Conservation (phyloP, 2,797 vertebrate species). For the Glyptemys insculpta region DNA sequence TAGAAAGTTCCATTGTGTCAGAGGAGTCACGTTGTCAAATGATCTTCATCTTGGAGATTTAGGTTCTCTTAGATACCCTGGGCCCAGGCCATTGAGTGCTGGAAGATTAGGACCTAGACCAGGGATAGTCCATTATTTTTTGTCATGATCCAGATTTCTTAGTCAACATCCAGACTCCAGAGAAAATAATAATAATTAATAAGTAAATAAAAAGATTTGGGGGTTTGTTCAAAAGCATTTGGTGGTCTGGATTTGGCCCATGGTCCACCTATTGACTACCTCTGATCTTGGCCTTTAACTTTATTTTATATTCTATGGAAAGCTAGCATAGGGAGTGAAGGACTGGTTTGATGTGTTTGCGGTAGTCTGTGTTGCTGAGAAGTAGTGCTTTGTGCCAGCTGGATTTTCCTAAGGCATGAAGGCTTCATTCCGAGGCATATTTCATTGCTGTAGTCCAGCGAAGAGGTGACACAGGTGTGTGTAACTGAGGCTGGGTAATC, state of each 20-base stretch:
- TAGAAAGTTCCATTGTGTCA: neutral
- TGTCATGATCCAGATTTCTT: no score
- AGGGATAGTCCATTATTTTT: no score
- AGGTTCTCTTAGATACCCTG: neutral
- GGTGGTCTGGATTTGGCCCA: no score
- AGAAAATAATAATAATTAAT: no score
- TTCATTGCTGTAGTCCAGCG: neutral
- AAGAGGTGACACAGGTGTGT: fast-evolving
- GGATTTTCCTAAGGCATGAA: neutral
- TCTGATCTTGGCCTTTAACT: neutral
- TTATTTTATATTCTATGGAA: fast-evolving
- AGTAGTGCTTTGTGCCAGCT: fast-evolving
- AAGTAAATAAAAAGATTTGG: no score
- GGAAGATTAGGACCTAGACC: neutral
- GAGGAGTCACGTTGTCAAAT: neutral
- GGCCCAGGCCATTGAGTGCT: neutral
- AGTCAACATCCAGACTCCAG: no score
- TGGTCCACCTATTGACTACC: no score
- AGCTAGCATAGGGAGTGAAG: neutral
- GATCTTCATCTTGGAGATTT: neutral
- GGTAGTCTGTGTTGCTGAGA: neutral
- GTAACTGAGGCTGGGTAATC: neutral
- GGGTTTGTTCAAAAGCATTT: no score
- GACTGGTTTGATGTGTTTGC: neutral
- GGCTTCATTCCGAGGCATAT: fast-evolving